These are phyloP conservation scores for Phacellophora camtschatica DNA, from an alignment of 30 jellyfish, hydroid and myxozoan species.

Conservation along the genomic window DNA sequence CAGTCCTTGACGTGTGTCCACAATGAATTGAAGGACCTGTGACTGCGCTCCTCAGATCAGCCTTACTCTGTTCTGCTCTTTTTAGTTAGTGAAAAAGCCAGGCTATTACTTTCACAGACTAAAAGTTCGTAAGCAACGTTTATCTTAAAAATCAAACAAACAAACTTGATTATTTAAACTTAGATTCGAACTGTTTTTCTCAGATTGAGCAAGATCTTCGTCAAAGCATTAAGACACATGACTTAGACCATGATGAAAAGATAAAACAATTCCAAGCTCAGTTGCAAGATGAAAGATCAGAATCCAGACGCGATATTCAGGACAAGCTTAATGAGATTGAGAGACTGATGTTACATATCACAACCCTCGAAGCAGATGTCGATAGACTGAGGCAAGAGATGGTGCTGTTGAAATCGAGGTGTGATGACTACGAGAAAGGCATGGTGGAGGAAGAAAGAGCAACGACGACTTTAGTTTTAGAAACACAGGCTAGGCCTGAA, in stretches of 20 bases:
- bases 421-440: slow-evolving; percentile 60
- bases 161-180: no score
- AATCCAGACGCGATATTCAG: slow-evolving; percentile 54
- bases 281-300: slow-evolving; percentile 71
- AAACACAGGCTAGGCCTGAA: slow-evolving; percentile 64
- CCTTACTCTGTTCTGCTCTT: no score
- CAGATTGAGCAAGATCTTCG: slow-evolving; percentile 86
- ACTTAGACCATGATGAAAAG: slow-evolving; percentile 75
- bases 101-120: no score
- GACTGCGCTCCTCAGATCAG: no score
- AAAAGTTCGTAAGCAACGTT: neutral
- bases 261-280: slow-evolving; percentile 77
- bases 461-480: slow-evolving; percentile 58
- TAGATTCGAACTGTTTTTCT: no score
- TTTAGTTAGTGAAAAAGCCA: no score
- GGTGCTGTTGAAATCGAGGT: slow-evolving; percentile 29
- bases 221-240: slow-evolving; percentile 55
- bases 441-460: slow-evolving; percentile 67
- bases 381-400: slow-evolving; percentile 62
- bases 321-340: slow-evolving; percentile 81
- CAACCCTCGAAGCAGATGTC: slow-evolving; percentile 69
- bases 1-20: no score
- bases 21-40: no score
- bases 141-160: neutral
- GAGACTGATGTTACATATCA: slow-evolving; percentile 49